Percentiles rank a stretch among this genome's conserved stretches.
Evolutionary conservation across 2,888 invertebrate genomes (phyloP).

Genomic region (Antheraea assamensis): DNA sequence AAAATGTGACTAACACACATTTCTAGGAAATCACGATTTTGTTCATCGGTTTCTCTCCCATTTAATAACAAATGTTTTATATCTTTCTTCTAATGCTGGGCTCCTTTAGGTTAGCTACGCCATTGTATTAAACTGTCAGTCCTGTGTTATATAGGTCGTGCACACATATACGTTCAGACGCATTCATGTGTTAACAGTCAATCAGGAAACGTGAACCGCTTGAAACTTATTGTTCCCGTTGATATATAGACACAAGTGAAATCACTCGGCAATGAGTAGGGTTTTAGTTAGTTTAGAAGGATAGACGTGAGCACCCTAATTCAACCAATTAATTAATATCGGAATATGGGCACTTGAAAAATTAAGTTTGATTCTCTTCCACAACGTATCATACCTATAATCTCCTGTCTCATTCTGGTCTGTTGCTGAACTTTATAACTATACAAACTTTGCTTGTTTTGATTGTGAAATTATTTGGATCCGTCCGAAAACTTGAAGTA

Average conservation of each 20-base stretch:
- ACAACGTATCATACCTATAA: neutral
- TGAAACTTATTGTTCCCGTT: neutral
- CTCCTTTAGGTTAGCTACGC: no score
- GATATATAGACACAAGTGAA: constrained; percentile 1
- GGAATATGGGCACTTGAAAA: neutral
- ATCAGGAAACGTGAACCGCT: neutral
- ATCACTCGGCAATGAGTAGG: neutral
- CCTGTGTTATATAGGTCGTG: neutral
- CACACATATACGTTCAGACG: neutral
- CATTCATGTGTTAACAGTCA: neutral
- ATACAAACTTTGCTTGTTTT: neutral
- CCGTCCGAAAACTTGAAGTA: no score
- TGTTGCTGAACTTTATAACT: neutral
- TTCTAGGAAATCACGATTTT: no score
- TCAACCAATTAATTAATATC: neutral
- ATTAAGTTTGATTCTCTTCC: neutral
- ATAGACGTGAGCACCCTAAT: neutral
- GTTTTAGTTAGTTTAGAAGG: neutral
- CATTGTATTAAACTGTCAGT: no score
- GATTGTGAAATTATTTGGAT: neutral
- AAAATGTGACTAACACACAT: no score
- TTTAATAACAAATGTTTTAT: no score
- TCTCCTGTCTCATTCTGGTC: neutral
- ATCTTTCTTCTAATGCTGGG: no score
- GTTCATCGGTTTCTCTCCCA: no score